Percentiles rank a stretch among this genome's conserved stretches.
phyloP scores from a whole-genome alignment of 2,113 vertebrate species.

The Ancistrus triradiatus region DNA sequence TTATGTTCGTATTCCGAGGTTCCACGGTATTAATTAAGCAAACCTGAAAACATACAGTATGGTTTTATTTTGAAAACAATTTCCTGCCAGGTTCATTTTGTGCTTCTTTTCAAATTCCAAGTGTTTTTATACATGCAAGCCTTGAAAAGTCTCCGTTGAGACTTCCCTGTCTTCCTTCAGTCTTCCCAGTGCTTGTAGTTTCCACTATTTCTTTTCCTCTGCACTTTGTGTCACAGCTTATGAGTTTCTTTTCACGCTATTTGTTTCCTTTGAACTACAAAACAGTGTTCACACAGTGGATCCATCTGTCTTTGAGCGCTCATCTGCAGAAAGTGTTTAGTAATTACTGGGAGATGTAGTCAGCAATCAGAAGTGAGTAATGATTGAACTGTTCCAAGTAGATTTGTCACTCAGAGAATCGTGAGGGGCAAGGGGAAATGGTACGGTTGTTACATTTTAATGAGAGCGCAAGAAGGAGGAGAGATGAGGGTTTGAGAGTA shows the following conservation, averaged over 20 bases:
- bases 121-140: too few species aligned
- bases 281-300: neutral
- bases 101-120: too few species aligned
- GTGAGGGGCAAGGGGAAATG: neutral
- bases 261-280: neutral
- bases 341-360: neutral
- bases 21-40: too few species aligned
- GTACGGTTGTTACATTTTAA: constrained; percentile 2
- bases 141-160: too few species aligned
- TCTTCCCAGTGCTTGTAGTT: neutral
- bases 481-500: constrained; percentile 10
- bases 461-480: neutral
- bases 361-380: neutral
- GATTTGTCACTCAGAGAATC: constrained; percentile 2
- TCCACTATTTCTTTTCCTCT: neutral
- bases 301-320: neutral
- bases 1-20: too few species aligned
- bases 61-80: too few species aligned
- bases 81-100: too few species aligned
- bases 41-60: too few species aligned
- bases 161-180: too few species aligned
- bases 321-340: neutral
- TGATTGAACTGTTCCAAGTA: neutral
- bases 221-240: neutral
- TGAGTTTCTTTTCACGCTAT: neutral